Percentiles rank a stretch among this genome's conserved stretches.
These are phyloP conservation scores for Oscheius myriophilus DNA, from an alignment of 2,888 invertebrate genomes.

Conservation along the genomic window DNA sequence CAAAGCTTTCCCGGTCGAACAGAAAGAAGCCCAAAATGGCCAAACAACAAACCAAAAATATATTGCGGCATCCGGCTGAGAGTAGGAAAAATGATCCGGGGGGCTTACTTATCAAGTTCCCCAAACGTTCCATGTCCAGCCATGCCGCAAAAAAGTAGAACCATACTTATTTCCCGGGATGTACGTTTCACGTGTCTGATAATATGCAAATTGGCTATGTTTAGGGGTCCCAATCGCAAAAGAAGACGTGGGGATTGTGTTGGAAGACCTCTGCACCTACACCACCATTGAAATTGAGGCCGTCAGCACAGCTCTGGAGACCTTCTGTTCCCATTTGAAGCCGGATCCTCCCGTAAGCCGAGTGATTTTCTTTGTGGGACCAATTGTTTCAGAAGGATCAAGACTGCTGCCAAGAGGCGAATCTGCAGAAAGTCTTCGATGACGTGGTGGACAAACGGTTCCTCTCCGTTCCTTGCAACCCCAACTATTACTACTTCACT, in stretches of 20 bases:
- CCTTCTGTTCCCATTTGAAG: slow-evolving; percentile 42
- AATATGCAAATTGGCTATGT: neutral
- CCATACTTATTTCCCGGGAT: no score
- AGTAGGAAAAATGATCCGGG: no score
- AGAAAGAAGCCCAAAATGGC: no score
- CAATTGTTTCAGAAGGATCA: neutral
- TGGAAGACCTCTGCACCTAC: slow-evolving; percentile 33
- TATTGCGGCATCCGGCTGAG: no score
- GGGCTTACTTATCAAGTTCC: no score
- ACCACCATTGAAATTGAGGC: slow-evolving; percentile 38
- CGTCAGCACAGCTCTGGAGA: slow-evolving; percentile 35
- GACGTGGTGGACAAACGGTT: slow-evolving; percentile 36
- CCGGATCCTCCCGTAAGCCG: neutral
- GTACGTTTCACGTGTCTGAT: no score
- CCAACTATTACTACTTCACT: slow-evolving; percentile 37
- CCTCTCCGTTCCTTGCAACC: slow-evolving; percentile 29
- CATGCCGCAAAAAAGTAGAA: no score
- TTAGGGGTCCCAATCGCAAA: slow-evolving; percentile 32
- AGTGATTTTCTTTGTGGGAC: no score
- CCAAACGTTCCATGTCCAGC: no score
- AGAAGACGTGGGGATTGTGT: slow-evolving; percentile 26
- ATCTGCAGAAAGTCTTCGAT: slow-evolving; percentile 38
- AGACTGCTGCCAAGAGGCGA: slow-evolving; percentile 37
- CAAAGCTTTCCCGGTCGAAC: no score
- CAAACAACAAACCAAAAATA: no score